A percentile compares a stretch with the other conserved stretches of the same genome.
These are phyloP conservation scores for Alfaro cultratus DNA, from an alignment of 2,797 vertebrate species.

Conservation along the genomic window DNA sequence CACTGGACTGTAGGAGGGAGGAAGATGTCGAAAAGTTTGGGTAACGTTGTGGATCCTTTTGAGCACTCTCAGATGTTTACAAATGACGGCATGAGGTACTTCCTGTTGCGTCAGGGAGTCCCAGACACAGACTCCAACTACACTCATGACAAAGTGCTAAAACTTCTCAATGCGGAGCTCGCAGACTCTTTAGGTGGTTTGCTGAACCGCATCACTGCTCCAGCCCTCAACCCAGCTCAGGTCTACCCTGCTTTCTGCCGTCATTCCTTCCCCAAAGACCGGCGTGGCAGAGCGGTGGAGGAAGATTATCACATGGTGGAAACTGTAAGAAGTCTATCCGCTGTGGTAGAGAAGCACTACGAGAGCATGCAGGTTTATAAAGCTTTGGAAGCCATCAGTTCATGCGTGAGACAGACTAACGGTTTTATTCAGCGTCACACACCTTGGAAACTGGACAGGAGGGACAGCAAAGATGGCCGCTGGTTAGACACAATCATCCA, in stretches of 20 bases:
- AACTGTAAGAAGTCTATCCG: conserved; percentile 78
- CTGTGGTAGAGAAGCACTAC: conserved; percentile 80
- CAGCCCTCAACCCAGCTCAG: conserved; percentile 87
- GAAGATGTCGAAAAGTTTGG: conserved; percentile 98
- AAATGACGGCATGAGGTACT: conserved; percentile 92
- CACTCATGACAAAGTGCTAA: conserved; percentile 86
- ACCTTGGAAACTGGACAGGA: conserved; percentile 88
- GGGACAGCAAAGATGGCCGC: conserved; percentile 67
- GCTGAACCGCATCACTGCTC: conserved; percentile 89
- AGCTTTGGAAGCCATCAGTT: conserved; percentile 87
- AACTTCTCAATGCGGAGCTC: conserved; percentile 90
- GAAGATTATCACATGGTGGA: conserved; percentile 87
- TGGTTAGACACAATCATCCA: conserved; percentile 92
- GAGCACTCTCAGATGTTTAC: conserved; percentile 81
- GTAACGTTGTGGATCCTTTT: conserved; percentile 89
- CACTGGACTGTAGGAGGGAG: conserved; percentile 93
- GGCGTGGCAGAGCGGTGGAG: conserved; percentile 56
- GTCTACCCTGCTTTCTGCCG: conserved; percentile 84
- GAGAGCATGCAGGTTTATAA: conserved; percentile 88
- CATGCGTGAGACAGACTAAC: conserved; percentile 89
- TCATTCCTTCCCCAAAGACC: conserved; percentile 75
- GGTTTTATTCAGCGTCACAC: conserved; percentile 90
- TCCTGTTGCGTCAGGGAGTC: conserved; percentile 92
- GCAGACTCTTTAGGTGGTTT: conserved; percentile 89
- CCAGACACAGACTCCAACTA: conserved; percentile 93